Conservation (phyloP, 2,797 vertebrate species). For the Ptychadena robeensis region DNA sequence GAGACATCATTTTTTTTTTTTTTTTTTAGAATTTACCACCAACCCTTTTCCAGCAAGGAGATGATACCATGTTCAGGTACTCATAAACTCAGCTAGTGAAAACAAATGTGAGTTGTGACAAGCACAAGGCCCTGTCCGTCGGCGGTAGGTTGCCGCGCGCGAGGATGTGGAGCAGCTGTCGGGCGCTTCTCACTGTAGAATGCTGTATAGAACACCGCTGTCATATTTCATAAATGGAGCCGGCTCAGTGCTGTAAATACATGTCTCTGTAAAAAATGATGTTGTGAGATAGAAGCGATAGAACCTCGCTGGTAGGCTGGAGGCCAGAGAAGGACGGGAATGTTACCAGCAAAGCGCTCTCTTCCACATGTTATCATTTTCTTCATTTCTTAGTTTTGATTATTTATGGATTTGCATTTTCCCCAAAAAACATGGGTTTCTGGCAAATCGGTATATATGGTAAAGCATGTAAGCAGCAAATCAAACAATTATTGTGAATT, state of each 20-base stretch:
- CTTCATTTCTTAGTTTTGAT: background rate
- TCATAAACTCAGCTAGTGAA: background rate
- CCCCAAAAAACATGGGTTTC: no score
- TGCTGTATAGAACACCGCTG: background rate
- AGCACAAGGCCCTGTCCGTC: background rate
- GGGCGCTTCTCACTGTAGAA: background rate
- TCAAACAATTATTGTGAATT: no score
- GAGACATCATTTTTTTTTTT: no score
- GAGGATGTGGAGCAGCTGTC: background rate
- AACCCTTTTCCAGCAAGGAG: no score
- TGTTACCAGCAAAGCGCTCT: conserved; percentile 20
- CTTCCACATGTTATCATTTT: background rate
- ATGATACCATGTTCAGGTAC: no score
- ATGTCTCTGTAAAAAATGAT: conserved; percentile 29
- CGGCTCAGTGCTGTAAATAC: conserved; percentile 24
- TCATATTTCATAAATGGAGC: conserved; percentile 18
- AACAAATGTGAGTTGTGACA: background rate
- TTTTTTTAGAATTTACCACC: no score
- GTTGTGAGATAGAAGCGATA: conserved; percentile 30
- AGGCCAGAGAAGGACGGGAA: background rate
- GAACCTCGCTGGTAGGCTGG: conserved; percentile 5
- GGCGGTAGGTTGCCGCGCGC: background rate
- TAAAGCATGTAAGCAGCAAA: no score
- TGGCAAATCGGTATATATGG: no score
- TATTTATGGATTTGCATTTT: no score